These are phyloP conservation scores for Aphis craccivora DNA, from an alignment of 1,140 invertebrate species.

Conservation along the genomic window DNA sequence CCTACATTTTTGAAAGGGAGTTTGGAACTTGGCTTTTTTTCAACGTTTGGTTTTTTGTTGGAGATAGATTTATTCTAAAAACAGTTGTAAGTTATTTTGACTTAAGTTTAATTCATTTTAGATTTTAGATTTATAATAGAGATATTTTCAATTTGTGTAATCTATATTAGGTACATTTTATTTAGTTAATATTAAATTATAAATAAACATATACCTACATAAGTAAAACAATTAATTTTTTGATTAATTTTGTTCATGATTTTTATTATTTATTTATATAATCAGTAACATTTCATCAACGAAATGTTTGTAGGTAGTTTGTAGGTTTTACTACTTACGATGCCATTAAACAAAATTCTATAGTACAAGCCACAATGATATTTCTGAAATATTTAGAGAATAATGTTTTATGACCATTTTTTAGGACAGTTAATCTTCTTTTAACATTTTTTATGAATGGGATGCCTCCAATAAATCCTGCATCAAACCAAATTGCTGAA, in stretches of 20 bases:
- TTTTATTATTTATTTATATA: no score
- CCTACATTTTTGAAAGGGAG: no score
- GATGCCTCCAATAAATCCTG: background rate
- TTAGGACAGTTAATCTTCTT: background rate
- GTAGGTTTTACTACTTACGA: background rate
- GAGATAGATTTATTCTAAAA: background rate
- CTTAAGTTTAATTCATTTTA: background rate
- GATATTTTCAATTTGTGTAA: background rate
- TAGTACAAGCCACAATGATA: background rate
- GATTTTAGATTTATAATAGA: background rate
- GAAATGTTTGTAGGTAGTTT: no score
- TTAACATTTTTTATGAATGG: background rate
- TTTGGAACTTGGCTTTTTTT: no score
- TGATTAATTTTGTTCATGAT: no score
- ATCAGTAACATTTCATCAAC: no score
- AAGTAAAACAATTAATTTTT: no score
- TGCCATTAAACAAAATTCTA: constrained; percentile 49
- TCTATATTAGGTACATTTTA: no score
- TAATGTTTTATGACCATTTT: background rate
- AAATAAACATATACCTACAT: no score
- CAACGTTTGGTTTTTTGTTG: no score
- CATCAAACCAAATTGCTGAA: background rate
- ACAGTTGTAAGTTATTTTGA: background rate
- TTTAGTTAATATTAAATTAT: no score
- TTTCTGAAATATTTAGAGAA: background rate